A percentile compares a stretch with the other conserved stretches of the same genome.
These are phyloP conservation scores for Rhyacichthys aspro DNA, from an alignment of 2,797 vertebrate species.

Conservation along the genomic window DNA sequence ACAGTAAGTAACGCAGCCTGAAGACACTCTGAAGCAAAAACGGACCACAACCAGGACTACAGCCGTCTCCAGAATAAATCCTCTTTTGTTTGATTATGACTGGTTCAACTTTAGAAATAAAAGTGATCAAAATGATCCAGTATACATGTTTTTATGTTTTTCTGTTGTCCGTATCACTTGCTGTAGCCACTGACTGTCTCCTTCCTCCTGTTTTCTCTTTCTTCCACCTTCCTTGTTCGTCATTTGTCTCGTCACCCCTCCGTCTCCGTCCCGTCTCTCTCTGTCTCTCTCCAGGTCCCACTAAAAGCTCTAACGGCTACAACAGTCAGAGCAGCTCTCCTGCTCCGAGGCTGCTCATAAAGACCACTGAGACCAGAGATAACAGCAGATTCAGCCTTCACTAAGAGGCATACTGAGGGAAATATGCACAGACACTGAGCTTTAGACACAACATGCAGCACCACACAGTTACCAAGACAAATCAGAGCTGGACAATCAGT, in stretches of 20 bases:
- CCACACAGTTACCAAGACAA: background rate
- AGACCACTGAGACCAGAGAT: constrained; percentile 74
- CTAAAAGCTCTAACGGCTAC: constrained; percentile 61
- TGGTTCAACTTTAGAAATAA: constrained; percentile 1
- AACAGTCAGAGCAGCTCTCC: constrained; percentile 57
- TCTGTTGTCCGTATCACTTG: background rate
- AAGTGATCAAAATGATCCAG: background rate
- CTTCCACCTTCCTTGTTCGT: background rate
- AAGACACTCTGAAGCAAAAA: no score
- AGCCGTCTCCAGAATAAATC: background rate
- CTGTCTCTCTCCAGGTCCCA: constrained; percentile 39
- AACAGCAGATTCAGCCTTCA: constrained; percentile 65
- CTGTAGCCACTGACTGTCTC: no score
- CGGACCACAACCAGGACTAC: background rate
- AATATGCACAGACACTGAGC: constrained; percentile 1
- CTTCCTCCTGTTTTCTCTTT: no score
- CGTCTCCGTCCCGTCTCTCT: background rate
- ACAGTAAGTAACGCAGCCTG: constrained; percentile 67
- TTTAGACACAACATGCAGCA: constrained; percentile 3
- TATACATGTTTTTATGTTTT: background rate
- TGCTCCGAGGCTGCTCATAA: constrained; percentile 72
- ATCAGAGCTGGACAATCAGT: no score
- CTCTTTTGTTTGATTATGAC: background rate
- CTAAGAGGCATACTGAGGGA: constrained; percentile 40
- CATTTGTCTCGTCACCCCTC: rapidly evolving